Evolutionary conservation across 1,140 invertebrate species (phyloP).

Genomic region (Drosophila bifasciata): DNA sequence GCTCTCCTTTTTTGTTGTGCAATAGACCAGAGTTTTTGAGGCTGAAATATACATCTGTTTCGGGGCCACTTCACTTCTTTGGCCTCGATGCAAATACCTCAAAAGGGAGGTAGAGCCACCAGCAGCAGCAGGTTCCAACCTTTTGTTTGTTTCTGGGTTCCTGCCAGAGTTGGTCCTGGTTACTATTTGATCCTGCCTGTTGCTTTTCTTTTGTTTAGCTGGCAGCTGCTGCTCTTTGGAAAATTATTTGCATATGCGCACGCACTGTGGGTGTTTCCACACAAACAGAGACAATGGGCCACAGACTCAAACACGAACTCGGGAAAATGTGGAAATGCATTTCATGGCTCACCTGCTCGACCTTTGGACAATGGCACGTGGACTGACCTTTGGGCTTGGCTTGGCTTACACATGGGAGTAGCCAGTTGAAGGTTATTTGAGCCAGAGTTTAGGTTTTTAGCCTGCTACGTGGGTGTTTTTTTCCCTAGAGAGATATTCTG

Average conservation of each 20-base stretch:
- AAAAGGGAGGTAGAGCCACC: slow-evolving; percentile 16
- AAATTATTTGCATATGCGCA: slow-evolving; percentile 73
- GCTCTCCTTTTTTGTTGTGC: slow-evolving; percentile 42
- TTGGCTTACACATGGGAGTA: slow-evolving; percentile 32
- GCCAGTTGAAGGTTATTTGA: slow-evolving; percentile 32
- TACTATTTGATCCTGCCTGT: slow-evolving; percentile 63
- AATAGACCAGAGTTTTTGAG: slow-evolving; percentile 30
- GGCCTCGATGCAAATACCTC: slow-evolving; percentile 60
- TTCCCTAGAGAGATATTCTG: background rate
- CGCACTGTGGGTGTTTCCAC: slow-evolving; percentile 68
- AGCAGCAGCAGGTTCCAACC: slow-evolving; percentile 61
- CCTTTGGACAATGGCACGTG: slow-evolving; percentile 57
- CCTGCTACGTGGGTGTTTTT: background rate
- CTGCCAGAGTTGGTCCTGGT: background rate
- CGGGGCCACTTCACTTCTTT: slow-evolving; percentile 45
- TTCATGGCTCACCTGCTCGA: slow-evolving; percentile 63
- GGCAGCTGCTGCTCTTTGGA: slow-evolving; percentile 65
- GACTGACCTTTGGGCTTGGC: slow-evolving; percentile 51
- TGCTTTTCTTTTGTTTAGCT: slow-evolving; percentile 63
- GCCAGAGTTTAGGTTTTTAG: background rate
- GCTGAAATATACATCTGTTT: slow-evolving; percentile 60
- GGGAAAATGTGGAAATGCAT: slow-evolving; percentile 6
- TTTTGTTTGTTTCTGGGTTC: no score
- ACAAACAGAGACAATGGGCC: slow-evolving; percentile 54
- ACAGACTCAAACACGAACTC: background rate